A percentile compares a stretch with the other conserved stretches of the same genome.
phyloP scores from a whole-genome alignment of 1,140 invertebrate genomes.

The Tetraneura akinire region DNA sequence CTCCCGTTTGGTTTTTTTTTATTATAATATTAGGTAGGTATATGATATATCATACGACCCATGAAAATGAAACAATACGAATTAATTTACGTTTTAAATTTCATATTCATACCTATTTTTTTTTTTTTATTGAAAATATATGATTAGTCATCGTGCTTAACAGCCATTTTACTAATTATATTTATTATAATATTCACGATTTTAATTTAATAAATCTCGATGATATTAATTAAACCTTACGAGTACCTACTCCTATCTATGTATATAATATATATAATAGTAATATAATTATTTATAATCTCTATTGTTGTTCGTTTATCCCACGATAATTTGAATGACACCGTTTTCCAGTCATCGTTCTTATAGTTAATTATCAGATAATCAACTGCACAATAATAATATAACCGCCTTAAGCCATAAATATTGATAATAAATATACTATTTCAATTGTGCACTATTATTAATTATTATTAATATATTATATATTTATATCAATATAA shows the following conservation, averaged over 20 bases:
- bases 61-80: neutral
- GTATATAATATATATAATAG: neutral
- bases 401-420: neutral
- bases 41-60: too few relatives aligned
- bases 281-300: too few relatives aligned
- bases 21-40: too few relatives aligned
- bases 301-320: conserved; percentile 21
- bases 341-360: conserved; percentile 2
- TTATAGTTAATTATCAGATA: neutral
- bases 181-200: conserved; percentile 11
- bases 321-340: conserved; percentile 15
- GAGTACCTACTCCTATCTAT: too few relatives aligned
- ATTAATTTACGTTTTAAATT: neutral
- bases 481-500: too few relatives aligned
- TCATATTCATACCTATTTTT: too few relatives aligned
- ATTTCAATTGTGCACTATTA: too few relatives aligned
- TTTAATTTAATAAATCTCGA: neutral
- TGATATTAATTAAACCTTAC: conserved; percentile 22
- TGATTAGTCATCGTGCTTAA: conserved; percentile 18
- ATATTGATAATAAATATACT: neutral
- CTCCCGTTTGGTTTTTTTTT: too few relatives aligned
- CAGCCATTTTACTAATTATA: neutral
- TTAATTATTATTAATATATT: too few relatives aligned
- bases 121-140: conserved; percentile 12
- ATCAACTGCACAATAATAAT: neutral